Percentiles rank a stretch among this genome's conserved stretches.
These are phyloP conservation scores for Silurus meridionalis DNA, from an alignment of 2,113 vertebrate genomes.

Conservation along the genomic window DNA sequence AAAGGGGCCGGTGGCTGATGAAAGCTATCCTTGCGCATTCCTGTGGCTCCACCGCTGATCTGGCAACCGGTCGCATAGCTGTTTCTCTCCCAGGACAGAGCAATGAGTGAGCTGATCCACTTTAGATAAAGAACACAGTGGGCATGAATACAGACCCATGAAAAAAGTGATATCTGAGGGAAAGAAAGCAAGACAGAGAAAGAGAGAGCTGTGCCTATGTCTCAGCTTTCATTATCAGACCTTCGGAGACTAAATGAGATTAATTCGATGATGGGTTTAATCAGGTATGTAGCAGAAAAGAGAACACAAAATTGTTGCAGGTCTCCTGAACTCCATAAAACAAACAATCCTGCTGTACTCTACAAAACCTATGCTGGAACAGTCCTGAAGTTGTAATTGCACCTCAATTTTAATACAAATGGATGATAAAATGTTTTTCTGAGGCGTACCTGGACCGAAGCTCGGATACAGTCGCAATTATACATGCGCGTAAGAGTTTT, in stretches of 20 bases:
- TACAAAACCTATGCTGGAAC: neutral
- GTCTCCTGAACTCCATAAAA: neutral
- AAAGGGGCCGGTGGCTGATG: conserved; percentile 32
- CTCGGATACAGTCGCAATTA: neutral
- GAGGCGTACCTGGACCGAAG: neutral
- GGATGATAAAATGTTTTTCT: neutral
- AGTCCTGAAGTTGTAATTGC: neutral
- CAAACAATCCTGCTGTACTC: neutral
- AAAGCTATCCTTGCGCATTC: conserved; percentile 46
- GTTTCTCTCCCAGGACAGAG: conserved; percentile 20
- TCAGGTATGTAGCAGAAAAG: neutral
- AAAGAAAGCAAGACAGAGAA: neutral
- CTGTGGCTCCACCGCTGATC: conserved; percentile 28
- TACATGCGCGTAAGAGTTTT: neutral
- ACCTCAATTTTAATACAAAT: neutral
- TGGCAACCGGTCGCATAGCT: conserved; percentile 25
- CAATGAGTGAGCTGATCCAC: conserved; percentile 27
- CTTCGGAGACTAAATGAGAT: neutral
- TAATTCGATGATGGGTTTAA: neutral
- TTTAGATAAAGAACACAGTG: neutral
- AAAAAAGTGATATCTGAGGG: neutral
- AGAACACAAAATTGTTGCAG: neutral
- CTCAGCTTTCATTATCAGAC: neutral
- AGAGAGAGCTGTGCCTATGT: neutral
- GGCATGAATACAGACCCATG: neutral